Base-by-base conservation (phyloP, 2,113 vertebrate genomes). In the Panurus biarmicus region DNA sequence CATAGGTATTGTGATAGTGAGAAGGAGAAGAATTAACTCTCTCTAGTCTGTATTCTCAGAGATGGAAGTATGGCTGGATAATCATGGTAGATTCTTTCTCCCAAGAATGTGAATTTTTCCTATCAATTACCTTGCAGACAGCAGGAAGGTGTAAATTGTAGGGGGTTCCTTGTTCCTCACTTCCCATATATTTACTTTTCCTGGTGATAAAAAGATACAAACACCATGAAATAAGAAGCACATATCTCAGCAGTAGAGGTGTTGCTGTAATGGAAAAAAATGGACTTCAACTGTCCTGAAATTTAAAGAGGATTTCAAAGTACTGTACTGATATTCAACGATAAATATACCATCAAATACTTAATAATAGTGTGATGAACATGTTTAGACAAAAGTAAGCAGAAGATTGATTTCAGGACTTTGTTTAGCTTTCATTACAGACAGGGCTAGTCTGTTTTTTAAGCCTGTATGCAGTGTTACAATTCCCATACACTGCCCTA, bases 1-100 rank as follows among this genome's bases (percentile, higher is more conserved):
- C 82, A 92, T 70, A 93, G 72, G 85, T n/a, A 96, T 94, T 95
- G 83, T 93, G 87, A n/a, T 6, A 73, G 77, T 54, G 88, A 82
- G 78, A 97, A 97, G 75, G 72, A 96, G 94, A 42, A 84, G 48
- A 75, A 81, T 92, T 86, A 96, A 95, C 95, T 85, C 89, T 95
- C 17, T 6, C 9, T 79, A 35, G 81, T 70, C 83, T 1, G 1
- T 77, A 21, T 58, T 74, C 48, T 84, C 1, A 1, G 57, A 44
- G 23, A 47, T 66, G 35, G 85, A 82, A 67, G 60, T 57, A 66
- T 3, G 28, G 7, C 72, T 94, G 73, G 61, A 71, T 92, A 74
- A 47, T 74, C 84, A 58, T 3, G 4, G 60, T 58, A 74, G 21
- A 51, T 76, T 87, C 18, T 85, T 83, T 87, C 38, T 82, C 18